Evolutionary conservation across 1,140 invertebrate species (phyloP).

Genomic region (Hirudo medicinalis): DNA sequence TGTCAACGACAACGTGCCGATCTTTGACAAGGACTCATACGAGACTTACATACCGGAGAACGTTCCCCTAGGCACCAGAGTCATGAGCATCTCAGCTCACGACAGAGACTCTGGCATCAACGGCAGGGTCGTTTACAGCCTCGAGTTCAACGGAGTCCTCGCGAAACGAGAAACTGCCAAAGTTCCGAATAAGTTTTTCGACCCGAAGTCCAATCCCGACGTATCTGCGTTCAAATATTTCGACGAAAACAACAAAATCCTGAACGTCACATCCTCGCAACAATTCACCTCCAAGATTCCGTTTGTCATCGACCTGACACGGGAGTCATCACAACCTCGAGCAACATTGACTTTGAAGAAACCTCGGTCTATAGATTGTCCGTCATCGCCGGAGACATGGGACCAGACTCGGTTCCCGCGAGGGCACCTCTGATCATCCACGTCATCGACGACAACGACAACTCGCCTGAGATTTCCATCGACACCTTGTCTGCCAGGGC

Average conservation of each 20-base stretch:
- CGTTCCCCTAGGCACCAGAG: slow-evolving; percentile 39
- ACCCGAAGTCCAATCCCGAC: not conserved
- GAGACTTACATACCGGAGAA: slow-evolving; percentile 50
- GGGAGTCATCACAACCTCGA: slow-evolving; percentile 9
- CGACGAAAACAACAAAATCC: not conserved
- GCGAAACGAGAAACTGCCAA: slow-evolving; percentile 4
- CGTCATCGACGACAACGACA: slow-evolving; percentile 43
- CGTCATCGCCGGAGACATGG: slow-evolving; percentile 18
- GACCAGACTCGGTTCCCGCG: slow-evolving; percentile 17
- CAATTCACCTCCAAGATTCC: not conserved
- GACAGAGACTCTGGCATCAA: slow-evolving; percentile 51
- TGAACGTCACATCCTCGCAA: not conserved
- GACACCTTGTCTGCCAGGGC: slow-evolving; percentile 16
- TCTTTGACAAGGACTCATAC: slow-evolving; percentile 50
- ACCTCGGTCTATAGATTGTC: slow-evolving; percentile 12
- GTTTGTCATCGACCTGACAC: slow-evolving; percentile 19
- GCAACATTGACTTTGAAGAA: slow-evolving; percentile 19
- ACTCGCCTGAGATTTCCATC: slow-evolving; percentile 25
- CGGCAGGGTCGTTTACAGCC: slow-evolving; percentile 66
- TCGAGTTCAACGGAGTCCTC: slow-evolving; percentile 39
- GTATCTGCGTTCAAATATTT: not conserved
- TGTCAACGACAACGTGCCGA: slow-evolving; percentile 78
- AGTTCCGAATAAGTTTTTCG: not conserved
- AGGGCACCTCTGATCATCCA: slow-evolving; percentile 38
- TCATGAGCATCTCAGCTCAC: slow-evolving; percentile 44